Base-by-base conservation (phyloP, 2,888 invertebrate species). In the Ornithoptera priamus region DNA sequence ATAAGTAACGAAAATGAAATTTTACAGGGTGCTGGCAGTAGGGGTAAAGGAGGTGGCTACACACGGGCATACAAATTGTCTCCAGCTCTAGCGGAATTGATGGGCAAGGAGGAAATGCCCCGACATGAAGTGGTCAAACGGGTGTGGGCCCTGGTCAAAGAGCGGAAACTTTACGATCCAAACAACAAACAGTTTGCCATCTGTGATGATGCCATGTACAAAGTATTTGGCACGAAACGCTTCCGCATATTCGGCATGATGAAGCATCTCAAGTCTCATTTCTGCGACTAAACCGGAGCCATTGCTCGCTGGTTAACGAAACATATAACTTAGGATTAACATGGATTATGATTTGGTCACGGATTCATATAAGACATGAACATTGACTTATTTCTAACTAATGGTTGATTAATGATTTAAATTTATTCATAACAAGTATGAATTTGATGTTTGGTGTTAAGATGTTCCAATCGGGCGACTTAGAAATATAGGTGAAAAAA, bases 221-320 rank as follows among this genome's bases (percentile, higher is more conserved):
- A 97, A 88, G 96, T 99, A 57, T 97, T 99, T 85, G 98, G 98
- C 57, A 96, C 96, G 2, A 98, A 98, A 85, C 95, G 98, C 80
- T 98, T 99, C 94, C 96, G 97, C 78, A 97, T 97, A 68, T 99
- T 99, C 81, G 98, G 98, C 74, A 99, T 99, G 99, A 97, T 99
- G 96, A 99, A 99, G 87, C 97, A 97, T 88, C 94, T 99, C 78
- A 98, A 98, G 89, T 95, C 95, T 74, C 99, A 98, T 92, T 98
- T 98, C 88, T 91, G 90, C 50, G 86, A 94, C 81, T 94, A 94
- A 93, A 92, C 22, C 30, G 7, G 6, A n/a, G 53, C n/a, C 17
- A 39, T 10, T 39, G 8, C 7, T 39, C 39, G 39, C 39, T 8
- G 39, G 39, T 39, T 39, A 8, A 39, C 10, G 6, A 39, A 39